Conservation (phyloP, 2,113 vertebrate genomes). For the Crotalus helleri region DNA sequence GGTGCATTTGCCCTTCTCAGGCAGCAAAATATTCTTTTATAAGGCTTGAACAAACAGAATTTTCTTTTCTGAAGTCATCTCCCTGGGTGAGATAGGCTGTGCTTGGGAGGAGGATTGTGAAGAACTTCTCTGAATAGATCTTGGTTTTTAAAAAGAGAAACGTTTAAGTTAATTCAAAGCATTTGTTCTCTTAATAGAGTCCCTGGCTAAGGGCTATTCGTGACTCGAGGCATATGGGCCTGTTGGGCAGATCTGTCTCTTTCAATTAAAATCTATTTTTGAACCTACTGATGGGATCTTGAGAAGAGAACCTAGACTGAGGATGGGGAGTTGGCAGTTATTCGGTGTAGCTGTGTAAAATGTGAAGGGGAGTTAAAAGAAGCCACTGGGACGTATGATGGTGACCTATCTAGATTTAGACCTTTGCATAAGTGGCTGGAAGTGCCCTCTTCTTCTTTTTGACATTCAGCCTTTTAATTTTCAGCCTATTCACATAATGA, state of each 20-base stretch:
- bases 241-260: background rate
- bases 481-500: background rate
- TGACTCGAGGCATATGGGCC: background rate
- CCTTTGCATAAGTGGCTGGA: background rate
- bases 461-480: background rate
- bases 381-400: background rate
- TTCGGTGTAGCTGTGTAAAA: background rate
- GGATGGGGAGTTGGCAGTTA: background rate
- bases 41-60: background rate
- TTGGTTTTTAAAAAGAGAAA: background rate
- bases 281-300: background rate
- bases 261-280: background rate
- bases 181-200: background rate
- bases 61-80: background rate
- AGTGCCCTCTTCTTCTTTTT: background rate
- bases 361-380: background rate
- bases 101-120: background rate
- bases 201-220: background rate
- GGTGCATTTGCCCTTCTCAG: background rate
- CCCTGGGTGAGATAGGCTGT: background rate
- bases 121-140: background rate
- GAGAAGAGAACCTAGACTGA: background rate
- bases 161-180: background rate
- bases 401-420: background rate
- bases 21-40: background rate